phyloP scores from a whole-genome alignment of 2,113 vertebrate species.

The Nesoenas mayeri region DNA sequence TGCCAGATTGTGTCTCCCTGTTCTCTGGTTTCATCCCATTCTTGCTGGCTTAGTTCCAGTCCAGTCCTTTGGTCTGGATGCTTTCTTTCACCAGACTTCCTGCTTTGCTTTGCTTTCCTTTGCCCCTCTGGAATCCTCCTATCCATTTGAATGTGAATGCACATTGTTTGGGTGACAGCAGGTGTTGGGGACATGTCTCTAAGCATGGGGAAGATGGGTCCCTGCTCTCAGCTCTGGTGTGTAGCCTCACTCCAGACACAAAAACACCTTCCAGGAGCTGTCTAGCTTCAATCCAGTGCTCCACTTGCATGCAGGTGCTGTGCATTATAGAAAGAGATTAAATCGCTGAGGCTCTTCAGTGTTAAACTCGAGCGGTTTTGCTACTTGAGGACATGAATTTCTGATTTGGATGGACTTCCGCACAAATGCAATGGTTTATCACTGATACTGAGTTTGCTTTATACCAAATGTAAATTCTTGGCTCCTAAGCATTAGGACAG shows the following conservation, averaged over 20 bases:
- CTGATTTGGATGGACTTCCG: background rate
- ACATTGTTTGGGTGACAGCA: background rate
- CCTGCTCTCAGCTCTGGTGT: background rate
- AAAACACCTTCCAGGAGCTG: background rate
- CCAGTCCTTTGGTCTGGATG: conserved; percentile 4
- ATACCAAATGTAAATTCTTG: background rate
- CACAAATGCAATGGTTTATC: background rate
- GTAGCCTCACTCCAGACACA: rapidly evolving
- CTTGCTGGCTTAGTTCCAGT: conserved; percentile 42
- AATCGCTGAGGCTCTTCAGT: background rate
- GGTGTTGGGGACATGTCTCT: background rate
- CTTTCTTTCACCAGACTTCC: conserved; percentile 22
- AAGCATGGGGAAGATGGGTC: background rate
- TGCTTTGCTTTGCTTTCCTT: conserved; percentile 13
- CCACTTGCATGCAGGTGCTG: rapidly evolving
- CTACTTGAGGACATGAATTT: background rate
- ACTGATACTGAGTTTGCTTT: background rate
- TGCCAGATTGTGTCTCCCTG: background rate
- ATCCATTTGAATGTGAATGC: background rate
- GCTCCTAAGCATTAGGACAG: background rate
- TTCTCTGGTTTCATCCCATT: conserved; percentile 10
- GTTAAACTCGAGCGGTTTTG: background rate
- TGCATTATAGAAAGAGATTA: background rate
- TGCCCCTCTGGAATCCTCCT: background rate
- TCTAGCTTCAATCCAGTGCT: background rate